Base-by-base conservation (phyloP, 1,140 invertebrate genomes). In the Drosophila willistoni region DNA sequence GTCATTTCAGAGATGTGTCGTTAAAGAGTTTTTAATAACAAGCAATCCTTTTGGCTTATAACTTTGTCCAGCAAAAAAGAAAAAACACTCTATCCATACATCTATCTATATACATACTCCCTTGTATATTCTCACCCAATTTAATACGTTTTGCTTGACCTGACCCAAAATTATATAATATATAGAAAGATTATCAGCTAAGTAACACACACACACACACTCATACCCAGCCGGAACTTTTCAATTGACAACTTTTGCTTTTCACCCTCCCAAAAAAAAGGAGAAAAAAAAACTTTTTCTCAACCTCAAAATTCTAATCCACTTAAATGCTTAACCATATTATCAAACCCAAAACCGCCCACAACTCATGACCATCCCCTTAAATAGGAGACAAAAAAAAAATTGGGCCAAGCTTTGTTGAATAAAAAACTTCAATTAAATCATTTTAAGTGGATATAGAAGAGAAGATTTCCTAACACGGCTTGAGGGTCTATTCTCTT, bases 291-390 rank as follows among this genome's bases (percentile, higher is more conserved):
- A 65, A 72, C 66, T 73, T 73, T 67, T 79, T 66, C 60, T 19
- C 47, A 81, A 87, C 83, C 83, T 87, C 64, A 72, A 83, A 83
- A 83, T 89, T 84, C 84, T 89, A 89, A 87, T 89, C 84, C 80
- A 87, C 84, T 87, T 87, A 89, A 87, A 89, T 84, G 84, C 77
- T 87, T 87, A 89, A 87, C 77, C 79, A 73, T 75, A 87, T 87
- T 89, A 87, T 87, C 77, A 81, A 81, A 70, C 61, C 60, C 62
- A 63, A 59, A 71, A 70, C 65, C 71, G 65, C 64, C 79, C 72
- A 71, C 71, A 47, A 25, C 14, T 42, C 13, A 17, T 41, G 42
- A 63, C 41, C 25, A 47, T 29, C 29, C 64, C 55, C 61, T 51
- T 19, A 10, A 51, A 51, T 51, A 19, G 44, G 44, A 51, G 44